These are phyloP conservation scores for Hippocampus abdominalis DNA, from an alignment of 2,113 vertebrate species.

Conservation along the genomic window DNA sequence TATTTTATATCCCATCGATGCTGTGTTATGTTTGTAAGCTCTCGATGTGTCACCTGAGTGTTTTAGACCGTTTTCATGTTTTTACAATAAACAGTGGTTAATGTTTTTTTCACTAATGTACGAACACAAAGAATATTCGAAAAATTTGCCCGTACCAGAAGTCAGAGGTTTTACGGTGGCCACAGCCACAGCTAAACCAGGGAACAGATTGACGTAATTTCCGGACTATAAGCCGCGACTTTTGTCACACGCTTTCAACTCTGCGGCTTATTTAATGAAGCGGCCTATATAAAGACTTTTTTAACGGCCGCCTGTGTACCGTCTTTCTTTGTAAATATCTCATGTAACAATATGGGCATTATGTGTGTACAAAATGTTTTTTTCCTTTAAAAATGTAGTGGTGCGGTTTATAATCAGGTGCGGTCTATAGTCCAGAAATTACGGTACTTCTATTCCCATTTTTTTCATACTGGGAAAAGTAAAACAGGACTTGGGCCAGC, in stretches of 20 bases:
- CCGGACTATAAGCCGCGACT: too few relatives aligned
- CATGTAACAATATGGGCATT: too few relatives aligned
- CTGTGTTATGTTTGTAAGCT: neutral
- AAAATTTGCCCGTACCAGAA: neutral
- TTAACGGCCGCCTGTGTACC: too few relatives aligned
- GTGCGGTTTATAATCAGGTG: too few relatives aligned
- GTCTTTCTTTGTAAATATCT: too few relatives aligned
- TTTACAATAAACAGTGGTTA: neutral
- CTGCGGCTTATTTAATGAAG: too few relatives aligned
- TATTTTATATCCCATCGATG: neutral
- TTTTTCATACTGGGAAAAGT: neutral
- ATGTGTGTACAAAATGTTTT: too few relatives aligned
- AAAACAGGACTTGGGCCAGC: neutral
- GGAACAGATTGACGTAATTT: neutral
- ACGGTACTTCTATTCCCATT: neutral
- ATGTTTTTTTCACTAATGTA: neutral
- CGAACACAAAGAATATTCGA: neutral
- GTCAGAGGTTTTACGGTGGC: neutral
- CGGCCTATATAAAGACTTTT: too few relatives aligned
- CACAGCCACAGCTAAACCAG: neutral
- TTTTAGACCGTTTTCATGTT: neutral
- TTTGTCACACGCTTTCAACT: too few relatives aligned
- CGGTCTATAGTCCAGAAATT: too few relatives aligned
- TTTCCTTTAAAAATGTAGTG: too few relatives aligned
- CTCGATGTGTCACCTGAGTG: neutral